These are phyloP conservation scores for Nannoperca obscura DNA, from an alignment of 2,797 vertebrate genomes.

Conservation along the genomic window DNA sequence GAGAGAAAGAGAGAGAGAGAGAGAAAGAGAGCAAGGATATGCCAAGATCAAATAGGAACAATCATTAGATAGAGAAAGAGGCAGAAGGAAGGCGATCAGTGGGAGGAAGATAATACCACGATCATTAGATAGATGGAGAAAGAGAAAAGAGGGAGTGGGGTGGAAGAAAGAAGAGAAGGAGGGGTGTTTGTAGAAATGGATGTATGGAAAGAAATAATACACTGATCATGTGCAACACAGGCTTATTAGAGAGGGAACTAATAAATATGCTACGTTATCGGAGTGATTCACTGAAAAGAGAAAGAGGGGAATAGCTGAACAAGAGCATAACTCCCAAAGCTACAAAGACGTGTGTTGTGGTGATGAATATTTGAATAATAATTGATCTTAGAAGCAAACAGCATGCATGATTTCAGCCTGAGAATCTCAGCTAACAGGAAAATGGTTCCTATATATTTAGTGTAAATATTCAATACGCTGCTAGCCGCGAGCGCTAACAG, in stretches of 20 bases:
- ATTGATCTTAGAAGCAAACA: slow-evolving; percentile 29
- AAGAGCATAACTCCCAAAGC: slow-evolving; percentile 14
- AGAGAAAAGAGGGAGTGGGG: slow-evolving; percentile 1
- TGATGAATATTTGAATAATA: slow-evolving; percentile 41
- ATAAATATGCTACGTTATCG: slow-evolving; percentile 26
- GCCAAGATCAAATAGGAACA: slow-evolving; percentile 64
- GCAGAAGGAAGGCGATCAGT: slow-evolving; percentile 51
- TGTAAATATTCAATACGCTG: slow-evolving; percentile 41
- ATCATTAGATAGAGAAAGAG: slow-evolving; percentile 63
- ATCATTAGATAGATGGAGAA: slow-evolving; percentile 57
- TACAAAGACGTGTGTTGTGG: background rate
- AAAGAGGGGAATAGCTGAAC: slow-evolving; percentile 11
- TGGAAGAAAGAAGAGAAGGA: background rate
- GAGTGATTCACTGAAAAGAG: slow-evolving; percentile 26
- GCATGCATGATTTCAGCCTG: slow-evolving; percentile 4
- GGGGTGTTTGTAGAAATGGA: slow-evolving; percentile 25
- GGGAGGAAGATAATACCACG: slow-evolving; percentile 51
- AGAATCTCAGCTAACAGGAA: slow-evolving; percentile 5
- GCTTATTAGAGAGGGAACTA: slow-evolving; percentile 18
- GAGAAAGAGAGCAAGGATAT: slow-evolving; percentile 35
- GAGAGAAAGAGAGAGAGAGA: slow-evolving; percentile 43
- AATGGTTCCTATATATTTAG: slow-evolving; percentile 11
- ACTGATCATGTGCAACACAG: slow-evolving; percentile 27
- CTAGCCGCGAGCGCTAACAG: slow-evolving; percentile 5
- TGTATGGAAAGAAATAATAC: slow-evolving; percentile 21